Conservation (phyloP, 2,113 vertebrate species). For the Dascyllus trimaculatus region DNA sequence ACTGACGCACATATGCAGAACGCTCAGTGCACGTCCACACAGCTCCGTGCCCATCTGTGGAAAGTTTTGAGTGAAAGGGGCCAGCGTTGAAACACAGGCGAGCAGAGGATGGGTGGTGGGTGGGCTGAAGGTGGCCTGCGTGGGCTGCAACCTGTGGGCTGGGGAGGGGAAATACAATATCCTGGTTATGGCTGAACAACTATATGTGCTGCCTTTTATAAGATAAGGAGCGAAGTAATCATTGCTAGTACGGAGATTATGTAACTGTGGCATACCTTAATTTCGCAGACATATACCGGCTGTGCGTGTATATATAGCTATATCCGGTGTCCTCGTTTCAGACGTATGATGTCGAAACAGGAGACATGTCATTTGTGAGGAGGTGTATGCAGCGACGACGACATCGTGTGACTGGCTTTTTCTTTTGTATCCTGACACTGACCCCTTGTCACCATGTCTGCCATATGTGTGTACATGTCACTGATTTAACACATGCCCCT, state of each 20-base stretch:
- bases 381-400: background rate
- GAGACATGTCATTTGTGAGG: background rate
- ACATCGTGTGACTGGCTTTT: background rate
- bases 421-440: conserved; percentile 26
- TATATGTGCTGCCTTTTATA: conserved; percentile 54
- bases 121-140: conserved; percentile 70
- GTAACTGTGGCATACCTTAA: conserved; percentile 21
- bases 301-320: background rate
- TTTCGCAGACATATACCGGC: conserved; percentile 17
- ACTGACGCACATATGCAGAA: conserved; percentile 53
- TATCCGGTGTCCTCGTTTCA: conserved; percentile 21
- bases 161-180: conserved; percentile 67
- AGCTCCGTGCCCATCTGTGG: conserved; percentile 65
- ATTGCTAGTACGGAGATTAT: conserved; percentile 32
- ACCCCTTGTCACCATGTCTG: conserved; percentile 43
- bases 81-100: conserved; percentile 55
- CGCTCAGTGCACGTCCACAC: conserved; percentile 30
- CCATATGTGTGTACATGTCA: conserved; percentile 8
- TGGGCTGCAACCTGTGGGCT: conserved; percentile 68
- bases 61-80: conserved; percentile 68
- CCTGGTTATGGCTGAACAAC: conserved; percentile 54
- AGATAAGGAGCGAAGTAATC: conserved; percentile 19
- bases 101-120: conserved; percentile 66
- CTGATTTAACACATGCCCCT: conserved; percentile 66
- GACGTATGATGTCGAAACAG: conserved; percentile 12